Evolutionary conservation across 2,113 vertebrate genomes (phyloP).

Genomic region (Mustelus asterias): DNA sequence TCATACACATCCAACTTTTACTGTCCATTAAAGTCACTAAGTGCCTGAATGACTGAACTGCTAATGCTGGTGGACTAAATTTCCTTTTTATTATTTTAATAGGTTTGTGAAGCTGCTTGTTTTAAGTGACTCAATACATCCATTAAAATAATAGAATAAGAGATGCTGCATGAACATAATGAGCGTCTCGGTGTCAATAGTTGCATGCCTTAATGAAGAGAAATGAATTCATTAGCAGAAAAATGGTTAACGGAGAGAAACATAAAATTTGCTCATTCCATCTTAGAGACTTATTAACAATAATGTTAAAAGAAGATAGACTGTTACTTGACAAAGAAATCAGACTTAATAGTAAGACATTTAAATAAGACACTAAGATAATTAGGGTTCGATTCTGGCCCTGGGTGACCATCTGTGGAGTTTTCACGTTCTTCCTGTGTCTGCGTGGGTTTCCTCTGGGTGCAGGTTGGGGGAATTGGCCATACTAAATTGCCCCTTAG

Average conservation of each 20-base stretch:
- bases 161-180: background rate
- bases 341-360: background rate
- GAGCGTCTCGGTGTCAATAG: background rate
- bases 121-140: background rate
- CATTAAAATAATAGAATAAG: background rate
- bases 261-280: background rate
- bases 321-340: background rate
- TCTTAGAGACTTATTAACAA: background rate
- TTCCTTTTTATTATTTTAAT: background rate
- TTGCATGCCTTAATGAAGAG: background rate
- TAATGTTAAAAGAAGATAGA: background rate
- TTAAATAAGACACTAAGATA: too few species aligned
- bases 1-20: background rate
- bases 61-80: background rate
- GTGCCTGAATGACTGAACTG: background rate
- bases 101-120: background rate
- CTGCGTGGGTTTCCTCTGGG: too few species aligned
- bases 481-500: too few species aligned
- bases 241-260: background rate
- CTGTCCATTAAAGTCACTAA: background rate
- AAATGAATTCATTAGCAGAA: too few species aligned
- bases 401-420: too few species aligned
- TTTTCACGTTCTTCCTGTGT: too few species aligned
- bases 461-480: too few species aligned
- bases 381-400: too few species aligned